A percentile compares a stretch with the other conserved stretches of the same genome.
phyloP scores from a whole-genome alignment of 2,888 invertebrate genomes.

The Tenthredo livida region DNA sequence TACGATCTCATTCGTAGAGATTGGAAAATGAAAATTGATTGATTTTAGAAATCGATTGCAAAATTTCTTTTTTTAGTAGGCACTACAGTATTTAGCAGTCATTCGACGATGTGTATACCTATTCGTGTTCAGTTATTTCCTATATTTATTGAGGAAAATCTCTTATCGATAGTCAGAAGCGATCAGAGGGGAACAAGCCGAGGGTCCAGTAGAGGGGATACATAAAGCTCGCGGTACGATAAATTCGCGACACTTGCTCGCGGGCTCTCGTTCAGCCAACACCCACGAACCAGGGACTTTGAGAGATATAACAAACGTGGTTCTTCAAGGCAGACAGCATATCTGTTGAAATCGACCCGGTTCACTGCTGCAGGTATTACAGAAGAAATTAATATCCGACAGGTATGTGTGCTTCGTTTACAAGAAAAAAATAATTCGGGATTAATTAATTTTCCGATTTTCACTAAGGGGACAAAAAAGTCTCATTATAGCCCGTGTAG shows the following conservation, averaged over 20 bases:
- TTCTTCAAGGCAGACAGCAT: background rate
- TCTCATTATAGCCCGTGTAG: background rate
- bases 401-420: background rate
- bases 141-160: background rate
- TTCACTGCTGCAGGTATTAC: background rate
- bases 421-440: too few relatives aligned
- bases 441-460: background rate
- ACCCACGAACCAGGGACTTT: background rate
- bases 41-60: background rate
- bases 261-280: slow-evolving; percentile 61
- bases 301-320: slow-evolving; percentile 11
- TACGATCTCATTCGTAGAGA: background rate
- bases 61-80: background rate
- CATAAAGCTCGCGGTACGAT: slow-evolving; percentile 63
- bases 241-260: slow-evolving; percentile 65
- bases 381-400: background rate
- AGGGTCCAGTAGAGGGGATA: slow-evolving; percentile 60
- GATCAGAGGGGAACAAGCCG: slow-evolving; percentile 8
- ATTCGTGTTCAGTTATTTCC: too few relatives aligned
- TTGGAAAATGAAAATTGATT: background rate
- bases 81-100: background rate
- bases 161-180: background rate
- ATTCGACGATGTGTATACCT: too few relatives aligned
- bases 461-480: background rate
- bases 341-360: background rate